A percentile compares a stretch with the other conserved stretches of the same genome.
Evolutionary conservation across 2,888 invertebrate genomes (phyloP).

Genomic region (Piscicola geometra): DNA sequence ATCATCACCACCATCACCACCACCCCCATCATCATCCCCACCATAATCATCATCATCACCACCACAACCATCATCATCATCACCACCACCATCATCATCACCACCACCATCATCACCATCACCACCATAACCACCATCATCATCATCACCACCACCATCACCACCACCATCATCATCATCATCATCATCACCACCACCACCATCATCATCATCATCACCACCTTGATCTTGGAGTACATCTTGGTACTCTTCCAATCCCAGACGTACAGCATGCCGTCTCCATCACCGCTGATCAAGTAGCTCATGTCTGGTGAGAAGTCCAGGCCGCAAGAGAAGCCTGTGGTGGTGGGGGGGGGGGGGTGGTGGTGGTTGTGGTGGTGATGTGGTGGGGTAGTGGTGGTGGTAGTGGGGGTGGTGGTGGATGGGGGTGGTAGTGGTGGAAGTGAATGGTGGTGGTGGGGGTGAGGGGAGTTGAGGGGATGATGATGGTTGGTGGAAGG

Average conservation of each 20-base stretch:
- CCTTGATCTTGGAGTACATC: slow-evolving; percentile 84
- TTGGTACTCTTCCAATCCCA: slow-evolving; percentile 99
- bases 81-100: too few species aligned
- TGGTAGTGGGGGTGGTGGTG: not conserved
- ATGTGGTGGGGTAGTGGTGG: too few species aligned
- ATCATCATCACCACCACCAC: not conserved
- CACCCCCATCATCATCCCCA: not conserved
- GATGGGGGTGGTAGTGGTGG: not conserved
- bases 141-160: not conserved
- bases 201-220: not conserved
- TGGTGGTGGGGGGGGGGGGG: not conserved
- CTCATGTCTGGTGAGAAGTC: slow-evolving; percentile 99
- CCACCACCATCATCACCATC: too few species aligned
- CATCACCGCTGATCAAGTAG: slow-evolving; percentile 93
- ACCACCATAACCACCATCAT: not conserved
- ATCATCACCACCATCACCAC: not conserved
- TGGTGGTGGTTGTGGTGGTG: too few species aligned
- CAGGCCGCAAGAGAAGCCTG: slow-evolving; percentile 83
- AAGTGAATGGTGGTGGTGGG: too few species aligned
- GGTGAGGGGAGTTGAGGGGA: too few species aligned
- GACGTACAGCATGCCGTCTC: slow-evolving; percentile 94
- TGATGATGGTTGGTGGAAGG: not conserved
- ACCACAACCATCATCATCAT: too few species aligned
- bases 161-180: not conserved
- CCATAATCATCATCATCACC: not conserved